phyloP scores from a whole-genome alignment of 2,113 vertebrate species.

The Rostratula benghalensis region DNA sequence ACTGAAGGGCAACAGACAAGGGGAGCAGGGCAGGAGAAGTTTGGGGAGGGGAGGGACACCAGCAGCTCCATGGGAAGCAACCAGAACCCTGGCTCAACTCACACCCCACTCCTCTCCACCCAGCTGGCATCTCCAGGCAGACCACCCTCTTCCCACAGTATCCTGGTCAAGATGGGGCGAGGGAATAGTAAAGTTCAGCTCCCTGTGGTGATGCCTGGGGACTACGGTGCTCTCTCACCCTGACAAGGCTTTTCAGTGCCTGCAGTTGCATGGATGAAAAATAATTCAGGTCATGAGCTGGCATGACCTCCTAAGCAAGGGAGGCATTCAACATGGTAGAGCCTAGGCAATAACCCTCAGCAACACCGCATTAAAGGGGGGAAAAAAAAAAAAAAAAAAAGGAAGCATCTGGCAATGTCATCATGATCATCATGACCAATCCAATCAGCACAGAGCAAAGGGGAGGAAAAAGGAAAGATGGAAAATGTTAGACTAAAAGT shows the following conservation, averaged over 20 bases:
- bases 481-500: slow-evolving; percentile 59
- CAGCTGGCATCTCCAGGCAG: neutral
- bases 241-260: neutral
- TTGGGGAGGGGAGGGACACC: neutral
- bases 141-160: neutral
- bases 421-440: neutral
- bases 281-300: slow-evolving; percentile 44
- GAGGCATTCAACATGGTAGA: neutral
- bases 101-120: neutral
- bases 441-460: slow-evolving; percentile 17
- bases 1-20: neutral
- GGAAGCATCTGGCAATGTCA: slow-evolving; percentile 14
- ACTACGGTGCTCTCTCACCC: neutral
- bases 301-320: neutral
- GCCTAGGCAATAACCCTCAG: slow-evolving; percentile 40
- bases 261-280: neutral
- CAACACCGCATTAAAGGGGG: neutral
- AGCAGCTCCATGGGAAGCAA: neutral
- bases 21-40: neutral
- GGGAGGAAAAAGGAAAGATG: slow-evolving; percentile 1
- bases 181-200: neutral
- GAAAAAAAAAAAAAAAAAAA: neutral
- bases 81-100: neutral
- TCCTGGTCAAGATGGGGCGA: neutral
- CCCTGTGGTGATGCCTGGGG: neutral